These are phyloP conservation scores for Tachina lurida DNA, from an alignment of 2,888 invertebrate species.

Conservation along the genomic window DNA sequence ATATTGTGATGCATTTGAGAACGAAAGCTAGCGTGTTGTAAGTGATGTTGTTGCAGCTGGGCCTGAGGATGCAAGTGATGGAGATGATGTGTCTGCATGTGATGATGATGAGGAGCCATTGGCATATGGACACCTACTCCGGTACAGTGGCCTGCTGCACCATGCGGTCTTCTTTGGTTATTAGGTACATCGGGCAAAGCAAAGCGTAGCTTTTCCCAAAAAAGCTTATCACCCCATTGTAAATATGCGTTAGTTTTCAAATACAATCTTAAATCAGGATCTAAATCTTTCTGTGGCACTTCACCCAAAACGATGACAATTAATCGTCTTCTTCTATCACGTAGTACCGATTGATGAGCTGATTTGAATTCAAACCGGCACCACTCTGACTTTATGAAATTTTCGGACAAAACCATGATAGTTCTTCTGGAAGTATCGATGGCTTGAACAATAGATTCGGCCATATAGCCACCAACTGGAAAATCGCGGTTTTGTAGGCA, in stretches of 20 bases:
- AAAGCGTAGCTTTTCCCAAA: constrained; percentile 97
- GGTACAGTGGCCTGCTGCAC: constrained; percentile 73
- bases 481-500: constrained; percentile 96
- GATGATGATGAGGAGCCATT: constrained; percentile 81
- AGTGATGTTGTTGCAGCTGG: constrained; percentile 75
- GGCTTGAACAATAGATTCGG: constrained; percentile 96
- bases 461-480: constrained; percentile 93
- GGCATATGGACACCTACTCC: constrained; percentile 80
- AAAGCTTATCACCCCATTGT: constrained; percentile 96
- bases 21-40: constrained; percentile 77
- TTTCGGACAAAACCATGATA: constrained; percentile 95
- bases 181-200: constrained; percentile 91
- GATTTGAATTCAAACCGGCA: constrained; percentile 97
- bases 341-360: constrained; percentile 94
- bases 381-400: constrained; percentile 98
- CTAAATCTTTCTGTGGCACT: constrained; percentile 93
- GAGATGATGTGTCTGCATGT: constrained; percentile 78
- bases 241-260: constrained; percentile 95
- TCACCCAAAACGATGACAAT: constrained; percentile 96
- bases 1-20: constrained; percentile 78
- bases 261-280: constrained; percentile 94
- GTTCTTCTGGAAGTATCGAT: constrained; percentile 95
- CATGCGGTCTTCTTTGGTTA: constrained; percentile 83
- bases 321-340: constrained; percentile 92
- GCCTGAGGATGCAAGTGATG: constrained; percentile 76